Evolutionary conservation across 30 jellyfish, hydroid and myxozoan species (phyloP).

Genomic region (Euphysa ruthae): DNA sequence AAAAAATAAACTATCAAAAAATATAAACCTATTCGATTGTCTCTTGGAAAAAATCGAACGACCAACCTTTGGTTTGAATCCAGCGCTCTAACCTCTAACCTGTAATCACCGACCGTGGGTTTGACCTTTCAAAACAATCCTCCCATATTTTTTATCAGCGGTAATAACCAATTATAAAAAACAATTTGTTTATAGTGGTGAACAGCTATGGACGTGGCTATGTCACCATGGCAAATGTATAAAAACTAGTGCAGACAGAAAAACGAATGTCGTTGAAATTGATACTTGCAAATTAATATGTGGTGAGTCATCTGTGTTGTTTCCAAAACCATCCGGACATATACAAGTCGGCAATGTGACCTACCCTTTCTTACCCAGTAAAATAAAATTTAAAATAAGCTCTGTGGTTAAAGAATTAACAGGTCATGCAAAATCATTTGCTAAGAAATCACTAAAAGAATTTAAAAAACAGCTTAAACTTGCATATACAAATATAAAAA

Average conservation of each 20-base stretch:
- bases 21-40: too few relatives aligned
- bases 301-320: slow-evolving; percentile 48
- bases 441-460: slow-evolving; percentile 4
- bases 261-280: slow-evolving; percentile 22
- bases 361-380: slow-evolving; percentile 33
- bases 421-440: neutral
- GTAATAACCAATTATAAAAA: too few relatives aligned
- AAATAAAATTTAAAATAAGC: neutral
- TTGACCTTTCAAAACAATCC: too few relatives aligned
- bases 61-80: too few relatives aligned
- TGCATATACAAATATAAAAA: neutral
- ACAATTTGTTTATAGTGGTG: too few relatives aligned
- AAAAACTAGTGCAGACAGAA: neutral
- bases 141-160: too few relatives aligned
- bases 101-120: too few relatives aligned
- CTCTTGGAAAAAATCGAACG: too few relatives aligned
- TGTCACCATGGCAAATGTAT: slow-evolving; percentile 23
- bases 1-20: too few relatives aligned
- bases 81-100: too few relatives aligned
- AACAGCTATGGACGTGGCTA: slow-evolving; percentile 32
- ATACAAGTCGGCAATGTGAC: slow-evolving; percentile 54
- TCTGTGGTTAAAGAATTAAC: neutral
- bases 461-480: slow-evolving; percentile 5
- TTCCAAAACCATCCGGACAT: slow-evolving; percentile 75
- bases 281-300: slow-evolving; percentile 61